These are phyloP conservation scores for Serinus canaria DNA, from an alignment of 2,113 vertebrate species.

Conservation along the genomic window DNA sequence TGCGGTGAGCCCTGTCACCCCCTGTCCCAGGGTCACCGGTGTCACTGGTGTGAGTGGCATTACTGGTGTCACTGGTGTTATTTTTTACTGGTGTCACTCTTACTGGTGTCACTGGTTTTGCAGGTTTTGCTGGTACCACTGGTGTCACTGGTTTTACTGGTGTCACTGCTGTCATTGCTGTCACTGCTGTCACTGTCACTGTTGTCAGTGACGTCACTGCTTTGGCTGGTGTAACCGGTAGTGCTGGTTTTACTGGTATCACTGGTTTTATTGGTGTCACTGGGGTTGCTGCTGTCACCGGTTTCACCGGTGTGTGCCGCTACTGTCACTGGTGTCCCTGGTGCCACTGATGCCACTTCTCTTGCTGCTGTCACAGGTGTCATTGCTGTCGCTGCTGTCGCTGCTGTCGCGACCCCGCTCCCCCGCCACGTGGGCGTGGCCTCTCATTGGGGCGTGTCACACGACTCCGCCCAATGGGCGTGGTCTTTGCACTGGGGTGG, in stretches of 20 bases:
- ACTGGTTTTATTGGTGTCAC: no score
- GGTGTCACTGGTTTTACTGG: rapidly evolving
- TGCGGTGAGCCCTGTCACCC: not conserved
- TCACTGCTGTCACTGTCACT: no score
- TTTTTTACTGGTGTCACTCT: not conserved
- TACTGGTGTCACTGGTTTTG: not conserved
- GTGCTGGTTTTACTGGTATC: no score
- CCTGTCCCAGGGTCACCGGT: not conserved
- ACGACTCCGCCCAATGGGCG: rapidly evolving
- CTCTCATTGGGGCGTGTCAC: rapidly evolving
- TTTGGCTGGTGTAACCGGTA: not conserved
- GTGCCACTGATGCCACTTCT: no score
- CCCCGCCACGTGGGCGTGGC: not conserved
- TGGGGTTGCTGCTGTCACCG: rapidly evolving
- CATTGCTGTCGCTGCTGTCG: no score
- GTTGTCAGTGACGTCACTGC: no score
- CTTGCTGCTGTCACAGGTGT: no score
- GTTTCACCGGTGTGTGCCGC: rapidly evolving
- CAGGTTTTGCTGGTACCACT: rapidly evolving
- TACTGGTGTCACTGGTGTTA: not conserved
- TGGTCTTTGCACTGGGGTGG: rapidly evolving
- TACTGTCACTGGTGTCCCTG: rapidly evolving
- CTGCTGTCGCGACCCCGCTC: not conserved
- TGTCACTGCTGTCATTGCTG: not conserved
- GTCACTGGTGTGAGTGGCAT: not conserved